A percentile compares a stretch with the other conserved stretches of the same genome.
These are phyloP conservation scores for Pseudomugil tenellus DNA, from an alignment of 2,797 vertebrate genomes.

Conservation along the genomic window DNA sequence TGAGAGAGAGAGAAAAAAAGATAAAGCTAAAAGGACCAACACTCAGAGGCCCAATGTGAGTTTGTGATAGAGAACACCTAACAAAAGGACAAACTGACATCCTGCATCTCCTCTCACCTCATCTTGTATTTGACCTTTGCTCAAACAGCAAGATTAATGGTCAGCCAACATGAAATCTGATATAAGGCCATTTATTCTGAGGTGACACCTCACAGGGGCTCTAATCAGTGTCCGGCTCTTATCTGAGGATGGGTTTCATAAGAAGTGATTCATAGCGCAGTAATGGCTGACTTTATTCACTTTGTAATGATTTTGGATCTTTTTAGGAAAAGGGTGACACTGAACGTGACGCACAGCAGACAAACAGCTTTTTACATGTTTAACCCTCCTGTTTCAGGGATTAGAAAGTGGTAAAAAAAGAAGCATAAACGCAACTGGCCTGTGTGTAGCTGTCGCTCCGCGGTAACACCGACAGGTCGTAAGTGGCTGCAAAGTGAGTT, in stretches of 20 bases:
- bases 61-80: conserved; percentile 23
- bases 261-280: conserved; percentile 38
- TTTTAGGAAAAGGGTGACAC: neutral
- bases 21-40: neutral
- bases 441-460: conserved; percentile 95
- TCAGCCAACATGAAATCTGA: conserved; percentile 51
- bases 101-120: conserved; percentile 63
- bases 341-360: neutral
- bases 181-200: conserved; percentile 56
- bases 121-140: conserved; percentile 66
- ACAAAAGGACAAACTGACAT: conserved; percentile 43
- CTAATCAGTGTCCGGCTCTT: conserved; percentile 61
- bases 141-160: conserved; percentile 59
- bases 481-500: conserved; percentile 94
- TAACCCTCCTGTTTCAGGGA: neutral
- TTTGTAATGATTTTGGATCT: conserved; percentile 3
- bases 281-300: conserved; percentile 11
- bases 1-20: neutral
- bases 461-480: conserved; percentile 95
- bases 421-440: conserved; percentile 70
- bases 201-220: conserved; percentile 44
- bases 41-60: conserved; percentile 18
- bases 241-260: conserved; percentile 52
- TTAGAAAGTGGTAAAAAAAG: fast-evolving
- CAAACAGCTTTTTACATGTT: neutral